A percentile compares a stretch with the other conserved stretches of the same genome.
phyloP scores from a whole-genome alignment of 2,797 vertebrate genomes.

The Tauraco hartlaubi region DNA sequence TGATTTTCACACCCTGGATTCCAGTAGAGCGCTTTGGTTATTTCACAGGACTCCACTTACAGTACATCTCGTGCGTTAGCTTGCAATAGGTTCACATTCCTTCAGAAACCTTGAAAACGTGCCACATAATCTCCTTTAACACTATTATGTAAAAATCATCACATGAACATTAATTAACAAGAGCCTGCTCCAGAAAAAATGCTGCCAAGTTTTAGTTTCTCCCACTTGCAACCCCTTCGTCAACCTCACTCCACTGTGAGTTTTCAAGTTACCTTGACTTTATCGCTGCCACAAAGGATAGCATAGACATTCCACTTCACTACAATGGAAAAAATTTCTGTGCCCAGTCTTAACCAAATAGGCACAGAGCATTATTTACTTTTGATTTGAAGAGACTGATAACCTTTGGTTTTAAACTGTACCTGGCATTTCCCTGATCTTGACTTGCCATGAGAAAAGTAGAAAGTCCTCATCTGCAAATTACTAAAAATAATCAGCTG shows the following conservation, averaged over 20 bases:
- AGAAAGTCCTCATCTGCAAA: constrained; percentile 75
- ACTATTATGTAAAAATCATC: neutral
- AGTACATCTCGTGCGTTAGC: fast-evolving
- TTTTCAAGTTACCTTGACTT: constrained; percentile 10
- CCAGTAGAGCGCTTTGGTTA: neutral
- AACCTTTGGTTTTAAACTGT: constrained; percentile 72
- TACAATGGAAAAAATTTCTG: constrained; percentile 32
- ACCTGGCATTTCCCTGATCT: constrained; percentile 62
- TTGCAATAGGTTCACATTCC: neutral
- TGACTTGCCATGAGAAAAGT: constrained; percentile 62
- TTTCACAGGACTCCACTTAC: neutral
- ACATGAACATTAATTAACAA: neutral
- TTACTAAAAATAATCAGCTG: constrained; percentile 83
- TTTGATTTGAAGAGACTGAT: constrained; percentile 48
- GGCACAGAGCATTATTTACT: neutral
- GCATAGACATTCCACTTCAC: neutral
- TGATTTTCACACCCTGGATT: neutral
- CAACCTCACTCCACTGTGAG: neutral
- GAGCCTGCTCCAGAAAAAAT: neutral
- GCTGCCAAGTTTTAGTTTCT: neutral
- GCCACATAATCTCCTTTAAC: neutral
- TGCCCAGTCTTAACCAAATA: constrained; percentile 61
- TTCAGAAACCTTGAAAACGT: neutral
- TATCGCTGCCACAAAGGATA: neutral
- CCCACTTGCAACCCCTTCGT: neutral